Conservation (phyloP, 2,113 vertebrate species). For the Rissa tridactyla region DNA sequence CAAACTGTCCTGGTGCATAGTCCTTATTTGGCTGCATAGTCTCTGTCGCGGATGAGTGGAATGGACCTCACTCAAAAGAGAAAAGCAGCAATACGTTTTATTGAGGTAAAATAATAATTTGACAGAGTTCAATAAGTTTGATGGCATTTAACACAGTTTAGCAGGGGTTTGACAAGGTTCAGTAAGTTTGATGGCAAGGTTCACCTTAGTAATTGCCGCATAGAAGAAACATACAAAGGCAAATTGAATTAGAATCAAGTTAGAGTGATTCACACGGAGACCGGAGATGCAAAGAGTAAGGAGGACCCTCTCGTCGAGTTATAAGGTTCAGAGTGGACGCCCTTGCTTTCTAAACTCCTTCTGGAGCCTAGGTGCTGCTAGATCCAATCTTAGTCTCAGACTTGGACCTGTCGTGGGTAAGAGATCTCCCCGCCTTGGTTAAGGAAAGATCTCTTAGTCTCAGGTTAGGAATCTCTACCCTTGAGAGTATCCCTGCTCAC, state of each 20-base stretch:
- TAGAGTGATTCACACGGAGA: background rate
- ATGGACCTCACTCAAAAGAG: background rate
- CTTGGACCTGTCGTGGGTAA: rapidly evolving
- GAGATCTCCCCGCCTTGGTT: background rate
- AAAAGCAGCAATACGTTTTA: background rate
- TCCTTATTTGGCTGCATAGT: background rate
- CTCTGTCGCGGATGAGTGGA: background rate
- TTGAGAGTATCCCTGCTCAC: background rate
- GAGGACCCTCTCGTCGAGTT: background rate
- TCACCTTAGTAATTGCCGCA: background rate
- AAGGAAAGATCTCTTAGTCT: background rate
- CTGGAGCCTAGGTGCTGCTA: background rate
- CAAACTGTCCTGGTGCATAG: background rate
- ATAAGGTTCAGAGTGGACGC: background rate
- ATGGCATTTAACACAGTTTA: background rate
- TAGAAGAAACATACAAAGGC: background rate
- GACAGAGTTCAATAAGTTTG: background rate
- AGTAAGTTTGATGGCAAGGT: background rate
- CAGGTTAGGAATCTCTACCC: background rate
- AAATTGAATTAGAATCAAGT: background rate
- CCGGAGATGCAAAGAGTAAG: background rate
- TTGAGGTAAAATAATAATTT: background rate
- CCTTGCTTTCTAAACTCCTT: background rate
- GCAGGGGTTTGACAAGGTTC: background rate
- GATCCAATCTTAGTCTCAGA: background rate